Conservation (phyloP, 2,888 invertebrate species). For the Eulithis prunata region DNA sequence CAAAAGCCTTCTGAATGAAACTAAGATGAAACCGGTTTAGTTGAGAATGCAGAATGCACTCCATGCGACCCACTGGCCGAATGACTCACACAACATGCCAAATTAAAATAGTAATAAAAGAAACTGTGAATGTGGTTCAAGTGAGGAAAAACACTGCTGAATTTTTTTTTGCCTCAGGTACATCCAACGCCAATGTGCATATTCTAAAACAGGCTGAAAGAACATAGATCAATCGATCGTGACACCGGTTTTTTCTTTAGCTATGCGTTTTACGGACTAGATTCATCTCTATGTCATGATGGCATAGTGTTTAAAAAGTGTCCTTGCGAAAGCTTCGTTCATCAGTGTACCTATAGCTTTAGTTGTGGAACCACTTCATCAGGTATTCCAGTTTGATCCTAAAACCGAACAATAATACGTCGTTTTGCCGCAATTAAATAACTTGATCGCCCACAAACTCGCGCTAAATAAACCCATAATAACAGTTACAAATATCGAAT, state of each 20-base stretch:
- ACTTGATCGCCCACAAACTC: constrained; percentile 19
- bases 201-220: too few species aligned
- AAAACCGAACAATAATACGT: constrained; percentile 7
- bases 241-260: too few species aligned
- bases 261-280: too few species aligned
- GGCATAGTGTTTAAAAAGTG: too few species aligned
- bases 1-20: constrained; percentile 41
- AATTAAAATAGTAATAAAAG: constrained; percentile 25
- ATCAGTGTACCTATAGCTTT: too few species aligned
- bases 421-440: constrained; percentile 22
- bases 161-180: background rate
- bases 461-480: constrained; percentile 36
- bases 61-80: constrained; percentile 66
- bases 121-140: constrained; percentile 13
- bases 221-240: too few species aligned
- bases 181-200: too few species aligned
- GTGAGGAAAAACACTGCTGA: background rate
- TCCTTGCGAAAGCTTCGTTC: too few species aligned
- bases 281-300: too few species aligned
- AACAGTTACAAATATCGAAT: constrained; percentile 38
- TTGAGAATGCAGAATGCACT: constrained; percentile 56
- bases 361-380: too few species aligned
- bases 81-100: constrained; percentile 57
- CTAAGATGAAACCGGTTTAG: constrained; percentile 54
- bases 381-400: background rate